Evolutionary conservation across 2,113 vertebrate genomes (phyloP), one percentile per base, ranked within the genome.

Genomic region (Chaetura pelagica): DNA sequence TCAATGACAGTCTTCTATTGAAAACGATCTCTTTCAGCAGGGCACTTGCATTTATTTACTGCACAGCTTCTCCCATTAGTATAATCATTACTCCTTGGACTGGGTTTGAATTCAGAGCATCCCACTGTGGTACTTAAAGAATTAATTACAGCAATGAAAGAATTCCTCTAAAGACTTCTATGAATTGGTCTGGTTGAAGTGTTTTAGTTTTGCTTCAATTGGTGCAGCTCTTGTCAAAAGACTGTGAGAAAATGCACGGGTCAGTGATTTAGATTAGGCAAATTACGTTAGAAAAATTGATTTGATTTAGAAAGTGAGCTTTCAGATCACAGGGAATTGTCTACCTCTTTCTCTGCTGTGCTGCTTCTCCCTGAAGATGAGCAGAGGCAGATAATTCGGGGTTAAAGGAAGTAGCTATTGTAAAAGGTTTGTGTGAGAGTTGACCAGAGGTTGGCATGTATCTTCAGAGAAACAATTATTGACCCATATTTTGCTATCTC

Each of bases 111-210:
- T 97, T 96, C 81, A 89, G 93, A 96, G 94, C 77, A 91, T 96
- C 95, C 96, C 85, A 94, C 89, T 94, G 94, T 89, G 94, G 94
- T 87, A 95, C 93, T 94, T 95, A 95, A 88, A 92, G 95, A 97
- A 96, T 96, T 96, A 96, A 97, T 97, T 96, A 96, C 86, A 94
- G 72, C 19, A 22, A 90, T 95, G 94, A 97, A 96, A 92, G 90
- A 96, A 95, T 97, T 97, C 91, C 96, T 93, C 95, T 94, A 49
- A 95, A 96, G 97, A 87, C 80, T 92, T 94, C 85, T 81, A 73
- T 78, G 85, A 94, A 95, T 94, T 69, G 91, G 95, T 90, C 84
- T 90, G 87, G 93, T 90, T 96, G 96, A 94, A 95, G 82, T 84
- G 93, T 93, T 96, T 95, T 93, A 94, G 89, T 80, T 87, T 89